Conservation (phyloP, 2,888 invertebrate species). For the Brachypterus glaber region DNA sequence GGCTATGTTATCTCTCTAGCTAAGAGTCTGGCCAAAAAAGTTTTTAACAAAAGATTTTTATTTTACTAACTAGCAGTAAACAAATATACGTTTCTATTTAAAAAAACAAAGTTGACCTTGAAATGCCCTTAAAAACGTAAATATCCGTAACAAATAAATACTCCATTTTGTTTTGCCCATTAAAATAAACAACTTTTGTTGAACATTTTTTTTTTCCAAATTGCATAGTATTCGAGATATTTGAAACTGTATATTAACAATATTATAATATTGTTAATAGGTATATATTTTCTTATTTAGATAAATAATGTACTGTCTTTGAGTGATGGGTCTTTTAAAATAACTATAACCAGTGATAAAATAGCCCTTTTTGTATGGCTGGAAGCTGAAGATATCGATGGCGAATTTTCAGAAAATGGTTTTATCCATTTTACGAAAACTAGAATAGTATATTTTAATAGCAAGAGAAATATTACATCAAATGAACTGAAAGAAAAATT, state of each 20-base stretch:
- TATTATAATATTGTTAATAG: not conserved
- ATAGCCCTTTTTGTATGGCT: conserved; percentile 64
- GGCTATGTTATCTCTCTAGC: no score
- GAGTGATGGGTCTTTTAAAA: conserved; percentile 25
- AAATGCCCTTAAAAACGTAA: no score
- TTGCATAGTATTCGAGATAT: no score
- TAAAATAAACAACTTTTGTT: no score
- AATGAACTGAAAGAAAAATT: conserved; percentile 25
- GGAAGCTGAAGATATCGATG: conserved; percentile 45
- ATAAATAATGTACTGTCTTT: conserved; percentile 23
- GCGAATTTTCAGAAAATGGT: conserved; percentile 70
- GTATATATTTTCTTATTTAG: conserved; percentile 19
- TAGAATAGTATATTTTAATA: conserved; percentile 28
- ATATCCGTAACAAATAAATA: no score
- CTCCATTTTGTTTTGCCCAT: no score
- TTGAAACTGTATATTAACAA: no score
- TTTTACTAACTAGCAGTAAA: no score
- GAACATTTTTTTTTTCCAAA: no score
- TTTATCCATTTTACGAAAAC: conserved; percentile 39
- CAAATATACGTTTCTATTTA: no score
- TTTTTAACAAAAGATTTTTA: conserved; percentile 2
- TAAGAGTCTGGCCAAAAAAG: no score
- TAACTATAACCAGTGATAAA: conserved; percentile 42
- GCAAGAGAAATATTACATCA: conserved; percentile 18
- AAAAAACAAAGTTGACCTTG: no score